Evolutionary conservation across 2,888 invertebrate genomes (phyloP).

Genomic region (Chrysolina americana): DNA sequence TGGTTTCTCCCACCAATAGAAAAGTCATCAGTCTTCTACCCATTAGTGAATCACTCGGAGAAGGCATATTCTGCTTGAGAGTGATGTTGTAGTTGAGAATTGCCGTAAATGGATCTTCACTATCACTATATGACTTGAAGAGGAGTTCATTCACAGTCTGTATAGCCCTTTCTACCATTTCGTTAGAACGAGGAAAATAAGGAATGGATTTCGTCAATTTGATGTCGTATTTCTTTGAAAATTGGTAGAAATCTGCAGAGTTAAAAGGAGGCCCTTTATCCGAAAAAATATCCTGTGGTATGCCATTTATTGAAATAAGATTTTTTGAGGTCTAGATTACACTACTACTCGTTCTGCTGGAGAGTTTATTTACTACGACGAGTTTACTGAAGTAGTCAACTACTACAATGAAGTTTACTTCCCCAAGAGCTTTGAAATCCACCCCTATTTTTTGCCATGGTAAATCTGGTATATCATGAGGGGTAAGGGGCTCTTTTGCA

Average conservation of each 20-base stretch:
- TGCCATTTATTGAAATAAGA: not conserved
- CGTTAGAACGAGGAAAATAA: not conserved
- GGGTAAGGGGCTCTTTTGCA: constrained; percentile 34
- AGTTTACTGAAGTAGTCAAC: constrained; percentile 54
- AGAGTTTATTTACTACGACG: constrained; percentile 18
- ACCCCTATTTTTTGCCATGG: constrained; percentile 42
- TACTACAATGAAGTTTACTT: constrained; percentile 48
- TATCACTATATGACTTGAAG: not conserved
- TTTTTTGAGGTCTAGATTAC: not conserved
- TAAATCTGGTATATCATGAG: constrained; percentile 32
- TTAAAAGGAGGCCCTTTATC: not conserved
- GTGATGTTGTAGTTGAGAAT: not conserved
- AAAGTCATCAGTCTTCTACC: too few species aligned
- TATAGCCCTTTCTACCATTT: not conserved
- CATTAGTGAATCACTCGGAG: not conserved
- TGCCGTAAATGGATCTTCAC: not conserved
- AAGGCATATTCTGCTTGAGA: not conserved
- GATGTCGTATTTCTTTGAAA: not conserved
- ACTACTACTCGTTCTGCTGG: too few species aligned
- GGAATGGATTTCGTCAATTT: not conserved
- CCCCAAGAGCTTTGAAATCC: constrained; percentile 37
- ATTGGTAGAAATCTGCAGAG: not conserved
- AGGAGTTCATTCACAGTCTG: not conserved
- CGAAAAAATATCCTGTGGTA: not conserved
- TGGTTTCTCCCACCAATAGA: too few species aligned